Evolutionary conservation across 2,797 vertebrate genomes (phyloP).

Genomic region (Rhynchotus rufescens): DNA sequence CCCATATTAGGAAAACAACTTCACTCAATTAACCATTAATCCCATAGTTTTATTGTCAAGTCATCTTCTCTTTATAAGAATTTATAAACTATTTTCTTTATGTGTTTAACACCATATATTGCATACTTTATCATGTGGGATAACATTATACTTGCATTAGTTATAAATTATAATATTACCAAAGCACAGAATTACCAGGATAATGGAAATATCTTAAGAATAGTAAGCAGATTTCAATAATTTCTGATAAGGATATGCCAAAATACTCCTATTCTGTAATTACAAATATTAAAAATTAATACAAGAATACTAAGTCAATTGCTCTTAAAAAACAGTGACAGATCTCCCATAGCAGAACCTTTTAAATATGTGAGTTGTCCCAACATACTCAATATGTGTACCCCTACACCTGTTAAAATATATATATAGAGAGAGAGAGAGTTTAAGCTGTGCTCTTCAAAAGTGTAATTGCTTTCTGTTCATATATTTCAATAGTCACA

Average conservation of each 20-base stretch:
- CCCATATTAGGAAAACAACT: background rate
- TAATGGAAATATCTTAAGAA: background rate
- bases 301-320: background rate
- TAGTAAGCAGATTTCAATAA: background rate
- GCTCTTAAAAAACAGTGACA: background rate
- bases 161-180: background rate
- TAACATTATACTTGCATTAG: background rate
- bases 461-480: background rate
- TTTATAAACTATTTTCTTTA: background rate
- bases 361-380: background rate
- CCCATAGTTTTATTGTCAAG: background rate
- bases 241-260: background rate
- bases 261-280: background rate
- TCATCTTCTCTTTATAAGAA: background rate
- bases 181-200: background rate
- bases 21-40: background rate
- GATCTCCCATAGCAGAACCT: background rate
- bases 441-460: background rate
- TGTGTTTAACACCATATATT: background rate
- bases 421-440: too few species aligned
- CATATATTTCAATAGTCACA: background rate
- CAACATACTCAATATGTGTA: background rate
- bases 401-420: background rate
- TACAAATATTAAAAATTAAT: background rate
- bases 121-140: background rate